These are phyloP conservation scores for Heptranchias perlo DNA, from an alignment of 2,113 vertebrate genomes.

Conservation along the genomic window DNA sequence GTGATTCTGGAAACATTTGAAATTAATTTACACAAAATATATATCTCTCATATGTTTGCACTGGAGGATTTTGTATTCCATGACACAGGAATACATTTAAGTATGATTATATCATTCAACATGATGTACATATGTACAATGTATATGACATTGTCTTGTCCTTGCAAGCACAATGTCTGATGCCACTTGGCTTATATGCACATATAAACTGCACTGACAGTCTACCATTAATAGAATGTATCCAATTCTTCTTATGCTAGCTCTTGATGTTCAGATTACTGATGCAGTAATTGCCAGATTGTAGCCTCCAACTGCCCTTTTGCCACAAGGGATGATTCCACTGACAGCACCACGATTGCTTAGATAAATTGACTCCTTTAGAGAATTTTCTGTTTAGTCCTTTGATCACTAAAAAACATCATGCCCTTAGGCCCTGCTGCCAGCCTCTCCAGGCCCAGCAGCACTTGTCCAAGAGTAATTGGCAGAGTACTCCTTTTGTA, in stretches of 20 bases:
- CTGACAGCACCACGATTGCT: slow-evolving; percentile 18
- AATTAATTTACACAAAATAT: background rate
- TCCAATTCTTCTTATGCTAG: background rate
- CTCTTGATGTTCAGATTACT: slow-evolving; percentile 27
- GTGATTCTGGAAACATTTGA: background rate
- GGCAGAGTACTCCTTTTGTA: background rate
- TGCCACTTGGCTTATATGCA: background rate
- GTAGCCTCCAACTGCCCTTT: background rate
- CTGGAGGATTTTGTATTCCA: background rate
- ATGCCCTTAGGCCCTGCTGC: background rate
- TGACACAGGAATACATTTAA: background rate
- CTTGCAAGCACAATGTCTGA: background rate
- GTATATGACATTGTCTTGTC: background rate
- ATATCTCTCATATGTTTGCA: background rate
- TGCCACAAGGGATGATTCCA: background rate
- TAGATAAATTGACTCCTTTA: slow-evolving; percentile 21
- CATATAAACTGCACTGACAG: background rate
- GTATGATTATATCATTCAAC: background rate
- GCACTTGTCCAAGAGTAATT: background rate
- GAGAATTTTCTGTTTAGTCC: slow-evolving; percentile 21
- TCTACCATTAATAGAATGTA: background rate
- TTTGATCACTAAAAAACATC: background rate
- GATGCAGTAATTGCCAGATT: slow-evolving; percentile 17
- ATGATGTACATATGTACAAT: background rate
- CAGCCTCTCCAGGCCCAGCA: background rate